Conservation (phyloP, 2,113 vertebrate genomes). For the Anarrhichthys ocellatus region DNA sequence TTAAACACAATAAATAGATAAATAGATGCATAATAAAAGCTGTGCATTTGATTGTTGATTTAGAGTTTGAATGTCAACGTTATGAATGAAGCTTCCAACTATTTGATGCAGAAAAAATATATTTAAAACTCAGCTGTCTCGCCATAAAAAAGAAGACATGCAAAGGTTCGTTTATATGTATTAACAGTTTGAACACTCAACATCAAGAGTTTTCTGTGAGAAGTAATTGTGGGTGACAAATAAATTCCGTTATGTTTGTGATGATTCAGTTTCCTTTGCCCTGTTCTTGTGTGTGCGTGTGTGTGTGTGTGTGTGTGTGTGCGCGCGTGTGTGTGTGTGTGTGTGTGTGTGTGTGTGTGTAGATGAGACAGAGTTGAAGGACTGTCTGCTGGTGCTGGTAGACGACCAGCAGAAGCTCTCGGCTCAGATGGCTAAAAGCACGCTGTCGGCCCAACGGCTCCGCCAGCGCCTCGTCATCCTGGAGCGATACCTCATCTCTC, state of each 20-base stretch:
- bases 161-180: too few species aligned
- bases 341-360: not conserved
- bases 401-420: constrained; percentile 95
- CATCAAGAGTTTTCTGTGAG: not conserved
- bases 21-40: not conserved
- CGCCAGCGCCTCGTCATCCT: constrained; percentile 95
- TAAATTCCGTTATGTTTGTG: not conserved
- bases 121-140: not conserved
- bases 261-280: not conserved
- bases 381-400: constrained; percentile 92
- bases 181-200: too few species aligned
- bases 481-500: constrained; percentile 96
- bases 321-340: too few species aligned
- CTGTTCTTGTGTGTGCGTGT: not conserved
- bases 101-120: not conserved
- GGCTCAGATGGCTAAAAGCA: constrained; percentile 90
- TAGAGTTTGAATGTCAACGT: not conserved
- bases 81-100: not conserved
- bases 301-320: too few species aligned
- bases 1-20: not conserved
- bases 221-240: not conserved
- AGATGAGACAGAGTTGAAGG: constrained; percentile 93
- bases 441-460: constrained; percentile 91
- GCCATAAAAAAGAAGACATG: not conserved
- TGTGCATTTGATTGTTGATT: not conserved